phyloP scores from a whole-genome alignment of 2,888 invertebrate genomes.

The Melanophora roralis region DNA sequence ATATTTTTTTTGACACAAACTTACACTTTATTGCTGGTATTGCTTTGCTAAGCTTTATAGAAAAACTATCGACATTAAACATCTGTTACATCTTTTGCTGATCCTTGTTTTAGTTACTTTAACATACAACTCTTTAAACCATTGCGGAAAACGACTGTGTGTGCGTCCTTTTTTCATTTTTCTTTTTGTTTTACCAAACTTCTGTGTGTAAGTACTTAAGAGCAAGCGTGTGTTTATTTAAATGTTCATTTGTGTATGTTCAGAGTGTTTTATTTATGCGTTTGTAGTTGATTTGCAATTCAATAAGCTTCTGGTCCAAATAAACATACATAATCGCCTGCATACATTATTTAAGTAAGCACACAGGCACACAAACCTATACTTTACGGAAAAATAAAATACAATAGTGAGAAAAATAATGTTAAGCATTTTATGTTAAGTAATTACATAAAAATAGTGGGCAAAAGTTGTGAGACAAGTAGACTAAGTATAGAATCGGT shows the following conservation, averaged over 20 bases:
- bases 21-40: not conserved
- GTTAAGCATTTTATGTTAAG: too few species aligned
- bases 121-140: conserved; percentile 1
- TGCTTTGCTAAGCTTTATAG: not conserved
- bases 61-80: conserved; percentile 30
- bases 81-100: conserved; percentile 16
- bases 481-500: too few species aligned
- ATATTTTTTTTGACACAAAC: not conserved
- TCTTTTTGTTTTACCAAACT: conserved; percentile 9
- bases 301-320: conserved; percentile 64
- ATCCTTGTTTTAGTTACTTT: not conserved
- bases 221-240: not conserved
- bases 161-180: conserved; percentile 15
- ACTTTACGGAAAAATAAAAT: too few species aligned
- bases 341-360: conserved; percentile 49
- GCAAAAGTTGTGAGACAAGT: too few species aligned
- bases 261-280: conserved; percentile 62
- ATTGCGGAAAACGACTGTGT: conserved; percentile 2
- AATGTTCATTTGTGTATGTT: not conserved
- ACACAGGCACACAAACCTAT: too few species aligned
- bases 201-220: not conserved
- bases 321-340: conserved; percentile 60
- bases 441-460: too few species aligned
- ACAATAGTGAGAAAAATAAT: too few species aligned
- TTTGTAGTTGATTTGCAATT: conserved; percentile 66